phyloP scores from a whole-genome alignment of 2,113 vertebrate genomes.

The Riparia riparia region DNA sequence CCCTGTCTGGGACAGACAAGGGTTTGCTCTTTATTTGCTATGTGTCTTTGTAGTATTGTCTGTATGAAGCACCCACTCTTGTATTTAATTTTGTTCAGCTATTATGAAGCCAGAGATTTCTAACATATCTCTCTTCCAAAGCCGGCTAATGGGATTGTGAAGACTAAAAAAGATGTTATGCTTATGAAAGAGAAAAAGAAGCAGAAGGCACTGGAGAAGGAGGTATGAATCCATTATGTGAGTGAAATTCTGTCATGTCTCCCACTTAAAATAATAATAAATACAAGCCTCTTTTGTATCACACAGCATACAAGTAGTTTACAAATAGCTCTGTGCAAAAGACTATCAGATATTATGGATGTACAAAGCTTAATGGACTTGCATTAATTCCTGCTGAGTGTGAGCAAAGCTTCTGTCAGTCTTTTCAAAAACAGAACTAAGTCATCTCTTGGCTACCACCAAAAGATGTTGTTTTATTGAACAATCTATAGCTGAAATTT shows the following conservation, averaged over 20 bases:
- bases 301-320: neutral
- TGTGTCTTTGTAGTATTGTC: neutral
- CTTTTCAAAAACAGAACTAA: neutral
- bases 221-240: slow-evolving; percentile 74
- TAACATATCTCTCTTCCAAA: slow-evolving; percentile 10
- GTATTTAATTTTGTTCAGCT: neutral
- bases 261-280: neutral
- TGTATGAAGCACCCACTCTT: neutral
- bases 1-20: neutral
- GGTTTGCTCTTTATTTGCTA: neutral
- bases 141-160: slow-evolving; percentile 36
- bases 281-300: neutral
- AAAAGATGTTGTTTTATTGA: neutral
- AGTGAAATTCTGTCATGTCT: neutral
- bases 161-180: slow-evolving; percentile 74
- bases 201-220: slow-evolving; percentile 88
- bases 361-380: neutral
- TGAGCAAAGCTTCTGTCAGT: neutral
- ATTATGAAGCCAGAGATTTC: neutral
- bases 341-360: neutral
- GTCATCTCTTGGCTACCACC: neutral
- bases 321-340: neutral
- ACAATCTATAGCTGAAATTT: neutral
- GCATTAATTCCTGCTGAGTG: neutral
- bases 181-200: slow-evolving; percentile 81